These are phyloP conservation scores for Drosophila longiperda DNA, from an alignment of 2,888 invertebrate genomes.

Conservation along the genomic window DNA sequence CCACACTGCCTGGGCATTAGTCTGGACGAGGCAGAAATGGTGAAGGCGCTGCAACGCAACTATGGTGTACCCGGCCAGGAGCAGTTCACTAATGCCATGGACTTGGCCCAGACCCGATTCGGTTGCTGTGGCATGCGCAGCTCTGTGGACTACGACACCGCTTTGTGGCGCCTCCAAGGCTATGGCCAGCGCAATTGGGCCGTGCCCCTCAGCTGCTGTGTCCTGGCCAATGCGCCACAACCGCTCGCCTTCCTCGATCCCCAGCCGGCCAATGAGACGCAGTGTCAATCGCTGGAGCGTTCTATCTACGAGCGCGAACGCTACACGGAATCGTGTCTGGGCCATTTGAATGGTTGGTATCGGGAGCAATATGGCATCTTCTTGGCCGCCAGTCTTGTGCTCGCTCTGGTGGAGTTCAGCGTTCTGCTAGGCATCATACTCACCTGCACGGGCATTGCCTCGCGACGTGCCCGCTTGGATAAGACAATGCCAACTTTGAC, in stretches of 20 bases:
- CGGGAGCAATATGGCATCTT: constrained; percentile 90
- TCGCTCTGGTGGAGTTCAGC: constrained; percentile 90
- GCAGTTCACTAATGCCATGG: constrained; percentile 91
- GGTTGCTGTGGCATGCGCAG: constrained; percentile 92
- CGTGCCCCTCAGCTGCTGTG: constrained; percentile 90
- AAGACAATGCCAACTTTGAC: constrained; percentile 23
- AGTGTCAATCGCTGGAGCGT: constrained; percentile 87
- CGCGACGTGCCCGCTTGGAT: constrained; percentile 56
- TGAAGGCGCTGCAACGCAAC: constrained; percentile 90
- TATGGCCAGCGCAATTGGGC: constrained; percentile 89
- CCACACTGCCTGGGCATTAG: constrained; percentile 91
- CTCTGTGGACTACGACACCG: constrained; percentile 92
- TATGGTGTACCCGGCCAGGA: constrained; percentile 91
- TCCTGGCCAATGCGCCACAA: constrained; percentile 86
- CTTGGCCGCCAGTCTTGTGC: constrained; percentile 88
- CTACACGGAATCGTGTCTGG: constrained; percentile 87
- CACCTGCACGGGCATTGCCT: constrained; percentile 88
- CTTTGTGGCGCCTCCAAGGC: constrained; percentile 91
- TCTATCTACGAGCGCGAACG: constrained; percentile 81
- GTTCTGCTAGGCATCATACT: constrained; percentile 90
- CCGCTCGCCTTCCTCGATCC: constrained; percentile 90
- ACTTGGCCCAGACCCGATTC: constrained; percentile 90
- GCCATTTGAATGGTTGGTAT: constrained; percentile 90
- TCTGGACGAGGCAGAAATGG: constrained; percentile 88
- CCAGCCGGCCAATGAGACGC: constrained; percentile 88